Evolutionary conservation across 1,140 invertebrate genomes (phyloP), one percentile per base, ranked within the genome.

Genomic region (Heliconius nattereri): DNA sequence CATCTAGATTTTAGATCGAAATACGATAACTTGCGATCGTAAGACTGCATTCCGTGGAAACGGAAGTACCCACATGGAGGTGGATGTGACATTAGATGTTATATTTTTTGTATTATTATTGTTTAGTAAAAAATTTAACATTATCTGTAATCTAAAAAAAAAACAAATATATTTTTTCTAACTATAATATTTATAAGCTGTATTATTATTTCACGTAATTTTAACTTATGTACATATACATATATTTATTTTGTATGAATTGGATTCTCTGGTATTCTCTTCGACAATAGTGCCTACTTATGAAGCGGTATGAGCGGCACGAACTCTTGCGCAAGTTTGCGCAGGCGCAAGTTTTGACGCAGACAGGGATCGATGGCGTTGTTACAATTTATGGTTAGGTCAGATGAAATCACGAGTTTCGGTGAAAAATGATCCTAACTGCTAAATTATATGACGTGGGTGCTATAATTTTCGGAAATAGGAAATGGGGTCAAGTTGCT

Each of bases 281-380:
- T 80, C 66, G 75, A 83, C 84, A 85, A 85, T 83, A 78, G 80
- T 29, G 40, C 1, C 2, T 45, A 26, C 60, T 57, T 57, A 23
- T 57, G 57, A 72, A 49, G 52, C 52, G 75, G 81, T 74, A 57
- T 73, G 37, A 60, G 57, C 70, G 20, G 82, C 87, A 89, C 87
- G 87, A 89, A 80, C 32, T 73, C 26, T 87, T 87, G 85, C 82
- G 85, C 83, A 87, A 86, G 78, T 83, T 35, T 84, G 82, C 80
- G 84, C 81, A 79, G 85, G 81, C 75, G 78, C 78, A 84, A 40
- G 78, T 81, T 85, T 84, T 87, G 85, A 85, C 79, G 78, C 79
- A 74, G 81, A 83, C 85, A 75, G 73, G 71, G 79, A 85, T 79
- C 78, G 78, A 85, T 83, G 78, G 79, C 77, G 79, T 76, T 73